Conservation (phyloP, 2,888 invertebrate species). For the Odontomyia ornata region DNA sequence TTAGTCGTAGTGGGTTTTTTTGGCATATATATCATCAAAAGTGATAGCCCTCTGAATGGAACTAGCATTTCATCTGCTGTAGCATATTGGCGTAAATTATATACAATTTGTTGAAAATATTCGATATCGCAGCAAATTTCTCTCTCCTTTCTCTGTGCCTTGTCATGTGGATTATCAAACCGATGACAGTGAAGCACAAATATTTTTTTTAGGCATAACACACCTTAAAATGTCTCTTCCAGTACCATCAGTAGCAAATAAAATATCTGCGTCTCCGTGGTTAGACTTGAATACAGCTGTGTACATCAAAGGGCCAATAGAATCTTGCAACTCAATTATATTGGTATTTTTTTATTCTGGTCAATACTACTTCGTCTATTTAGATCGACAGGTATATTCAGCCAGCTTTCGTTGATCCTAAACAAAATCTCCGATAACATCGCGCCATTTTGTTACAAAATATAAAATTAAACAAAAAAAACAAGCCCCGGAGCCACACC, state of each 20-base stretch:
- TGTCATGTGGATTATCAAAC: not conserved
- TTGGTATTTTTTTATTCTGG: not conserved
- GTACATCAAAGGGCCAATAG: not conserved
- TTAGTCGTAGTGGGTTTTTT: too few species aligned
- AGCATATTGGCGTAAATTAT: too few species aligned
- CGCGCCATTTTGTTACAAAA: not conserved
- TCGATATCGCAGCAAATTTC: not conserved
- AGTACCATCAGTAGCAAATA: not conserved
- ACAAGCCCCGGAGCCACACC: too few species aligned
- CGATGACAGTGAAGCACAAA: not conserved
- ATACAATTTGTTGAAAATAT: constrained; percentile 24
- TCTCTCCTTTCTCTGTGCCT: not conserved
- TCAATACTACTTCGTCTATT: not conserved
- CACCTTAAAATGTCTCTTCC: not conserved
- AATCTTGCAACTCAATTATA: not conserved
- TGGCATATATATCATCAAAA: too few species aligned
- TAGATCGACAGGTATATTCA: not conserved
- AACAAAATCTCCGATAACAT: not conserved
- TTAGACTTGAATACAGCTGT: constrained; percentile 5
- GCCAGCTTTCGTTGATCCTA: not conserved
- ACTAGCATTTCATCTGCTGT: too few species aligned
- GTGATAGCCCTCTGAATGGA: too few species aligned
- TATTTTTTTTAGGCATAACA: not conserved
- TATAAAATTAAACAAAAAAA: too few species aligned
- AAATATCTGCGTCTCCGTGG: not conserved